Conservation (phyloP, 2,113 vertebrate genomes). For the Melanerpes formicivorus region DNA sequence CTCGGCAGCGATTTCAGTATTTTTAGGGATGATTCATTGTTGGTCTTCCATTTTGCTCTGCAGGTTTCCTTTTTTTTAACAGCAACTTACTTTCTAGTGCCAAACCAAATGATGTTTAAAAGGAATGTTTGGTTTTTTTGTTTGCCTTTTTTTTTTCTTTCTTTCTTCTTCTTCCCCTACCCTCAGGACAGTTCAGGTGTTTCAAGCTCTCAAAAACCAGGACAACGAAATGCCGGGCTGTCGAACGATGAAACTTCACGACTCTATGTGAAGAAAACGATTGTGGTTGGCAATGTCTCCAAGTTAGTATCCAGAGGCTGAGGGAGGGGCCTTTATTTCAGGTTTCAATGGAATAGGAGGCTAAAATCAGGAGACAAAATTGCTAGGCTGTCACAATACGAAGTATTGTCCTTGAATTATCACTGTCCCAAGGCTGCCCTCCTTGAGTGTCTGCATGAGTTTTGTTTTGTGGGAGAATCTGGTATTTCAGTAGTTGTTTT, state of each 20-base stretch:
- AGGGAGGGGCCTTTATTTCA: not conserved
- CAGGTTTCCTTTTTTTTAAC: not conserved
- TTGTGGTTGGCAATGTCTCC: constrained; percentile 97
- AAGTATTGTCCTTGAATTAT: not conserved
- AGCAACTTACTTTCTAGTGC: not conserved
- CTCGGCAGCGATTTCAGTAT: not conserved
- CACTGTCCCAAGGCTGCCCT: not conserved
- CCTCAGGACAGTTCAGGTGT: constrained; percentile 86
- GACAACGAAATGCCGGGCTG: constrained; percentile 83
- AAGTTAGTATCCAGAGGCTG: constrained; percentile 82
- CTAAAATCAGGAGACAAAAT: not conserved
- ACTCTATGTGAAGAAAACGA: constrained; percentile 97
- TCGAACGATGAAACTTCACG: constrained; percentile 89
- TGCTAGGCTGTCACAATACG: not conserved
- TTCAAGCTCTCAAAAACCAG: constrained; percentile 77
- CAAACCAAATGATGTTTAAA: constrained; percentile 40
- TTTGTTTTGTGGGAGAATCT: not conserved
- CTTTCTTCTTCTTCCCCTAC: constrained; percentile 38
- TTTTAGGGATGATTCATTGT: not conserved
- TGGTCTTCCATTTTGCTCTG: not conserved
- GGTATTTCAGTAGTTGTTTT: not conserved
- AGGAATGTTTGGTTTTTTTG: constrained; percentile 46
- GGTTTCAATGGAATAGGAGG: not conserved
- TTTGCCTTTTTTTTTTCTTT: constrained; percentile 41
- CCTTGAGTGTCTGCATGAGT: not conserved